A percentile compares a stretch with the other conserved stretches of the same genome.
Evolutionary conservation across 2,797 vertebrate genomes (phyloP).

Genomic region (Falco concolor): DNA sequence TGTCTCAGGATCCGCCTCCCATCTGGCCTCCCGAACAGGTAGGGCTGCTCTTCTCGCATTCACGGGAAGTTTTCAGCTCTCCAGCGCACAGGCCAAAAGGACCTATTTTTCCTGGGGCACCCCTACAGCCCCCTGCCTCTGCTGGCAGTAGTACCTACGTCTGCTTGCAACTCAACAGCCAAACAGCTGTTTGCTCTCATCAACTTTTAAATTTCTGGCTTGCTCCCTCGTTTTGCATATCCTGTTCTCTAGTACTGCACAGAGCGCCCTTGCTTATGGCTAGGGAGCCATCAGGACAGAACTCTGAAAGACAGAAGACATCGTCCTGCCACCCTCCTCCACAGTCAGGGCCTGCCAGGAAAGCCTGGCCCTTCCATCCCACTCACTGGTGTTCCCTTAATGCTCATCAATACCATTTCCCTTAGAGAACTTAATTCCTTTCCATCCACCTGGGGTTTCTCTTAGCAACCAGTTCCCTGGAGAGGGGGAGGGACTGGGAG

Average conservation of each 20-base stretch:
- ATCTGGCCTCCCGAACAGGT: neutral
- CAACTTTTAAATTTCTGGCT: neutral
- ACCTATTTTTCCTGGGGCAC: neutral
- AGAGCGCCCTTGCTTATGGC: neutral
- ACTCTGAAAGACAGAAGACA: neutral
- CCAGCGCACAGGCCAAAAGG: neutral
- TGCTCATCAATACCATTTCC: neutral
- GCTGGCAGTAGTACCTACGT: fast-evolving
- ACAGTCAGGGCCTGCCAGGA: neutral
- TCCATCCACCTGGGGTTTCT: neutral
- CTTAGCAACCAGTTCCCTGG: neutral
- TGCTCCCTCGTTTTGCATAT: neutral
- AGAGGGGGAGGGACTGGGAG: fast-evolving
- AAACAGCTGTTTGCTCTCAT: neutral
- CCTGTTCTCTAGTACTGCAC: neutral
- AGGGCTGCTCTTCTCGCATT: neutral
- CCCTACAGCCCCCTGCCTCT: neutral
- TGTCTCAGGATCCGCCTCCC: neutral
- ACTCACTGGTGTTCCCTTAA: neutral
- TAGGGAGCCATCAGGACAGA: neutral
- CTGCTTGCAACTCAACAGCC: neutral
- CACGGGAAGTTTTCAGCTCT: too few relatives aligned
- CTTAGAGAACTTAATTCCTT: neutral
- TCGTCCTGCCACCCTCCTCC: neutral
- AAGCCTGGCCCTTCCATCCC: neutral